Conservation (phyloP, 2,797 vertebrate species). For the Galagoides demidoff region DNA sequence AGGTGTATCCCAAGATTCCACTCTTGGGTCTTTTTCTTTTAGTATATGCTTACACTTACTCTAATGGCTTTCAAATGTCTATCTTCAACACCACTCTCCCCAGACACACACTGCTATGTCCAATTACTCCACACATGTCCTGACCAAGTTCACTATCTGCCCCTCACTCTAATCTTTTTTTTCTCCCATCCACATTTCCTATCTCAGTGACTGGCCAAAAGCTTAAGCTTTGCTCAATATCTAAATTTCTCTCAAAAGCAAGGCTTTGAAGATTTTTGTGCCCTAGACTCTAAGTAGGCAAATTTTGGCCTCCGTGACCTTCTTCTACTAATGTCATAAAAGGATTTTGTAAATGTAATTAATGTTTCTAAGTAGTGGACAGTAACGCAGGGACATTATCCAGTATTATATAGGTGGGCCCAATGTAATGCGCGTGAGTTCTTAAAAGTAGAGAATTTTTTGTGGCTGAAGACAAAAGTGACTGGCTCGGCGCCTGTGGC, state of each 20-base stretch:
- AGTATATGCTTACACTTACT: background rate
- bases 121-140: background rate
- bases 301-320: background rate
- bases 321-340: background rate
- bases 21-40: background rate
- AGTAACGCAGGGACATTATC: background rate
- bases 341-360: background rate
- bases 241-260: background rate
- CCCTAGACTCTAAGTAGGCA: background rate
- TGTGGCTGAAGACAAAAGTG: background rate
- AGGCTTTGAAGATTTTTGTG: background rate
- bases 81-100: background rate
- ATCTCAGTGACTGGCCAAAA: background rate
- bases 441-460: background rate
- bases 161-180: background rate
- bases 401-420: background rate
- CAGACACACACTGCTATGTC: background rate
- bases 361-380: background rate
- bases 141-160: conserved; percentile 16
- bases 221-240: background rate
- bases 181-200: background rate
- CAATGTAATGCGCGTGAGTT: background rate
- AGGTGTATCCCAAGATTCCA: background rate
- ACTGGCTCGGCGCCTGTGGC: background rate
- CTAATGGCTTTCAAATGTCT: background rate